Evolutionary conservation across 2,888 invertebrate genomes (phyloP).

Genomic region (Sympetrum striolatum): DNA sequence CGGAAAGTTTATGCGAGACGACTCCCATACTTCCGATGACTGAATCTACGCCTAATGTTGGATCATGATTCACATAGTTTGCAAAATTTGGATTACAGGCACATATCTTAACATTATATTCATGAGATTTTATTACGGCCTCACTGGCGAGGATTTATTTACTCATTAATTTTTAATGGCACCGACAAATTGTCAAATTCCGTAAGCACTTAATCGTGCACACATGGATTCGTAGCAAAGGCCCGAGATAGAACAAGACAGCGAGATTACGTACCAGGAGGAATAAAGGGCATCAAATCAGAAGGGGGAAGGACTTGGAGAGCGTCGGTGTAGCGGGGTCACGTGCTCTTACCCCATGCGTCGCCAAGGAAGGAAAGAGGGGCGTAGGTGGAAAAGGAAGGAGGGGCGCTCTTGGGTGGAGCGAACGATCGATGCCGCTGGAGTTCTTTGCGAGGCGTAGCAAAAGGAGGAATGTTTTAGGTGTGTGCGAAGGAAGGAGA

Average conservation of each 20-base stretch:
- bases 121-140: no score
- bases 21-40: no score
- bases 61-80: no score
- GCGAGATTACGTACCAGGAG: not conserved
- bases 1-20: no score
- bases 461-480: not conserved
- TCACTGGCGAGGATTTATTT: no score
- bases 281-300: not conserved
- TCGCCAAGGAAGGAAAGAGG: not conserved
- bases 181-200: no score
- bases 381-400: not conserved
- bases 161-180: no score
- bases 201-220: no score
- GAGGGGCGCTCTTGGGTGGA: not conserved
- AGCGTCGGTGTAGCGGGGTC: not conserved
- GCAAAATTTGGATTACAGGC: no score
- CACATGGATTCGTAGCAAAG: not conserved
- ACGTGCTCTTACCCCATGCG: not conserved
- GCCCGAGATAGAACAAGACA: no score
- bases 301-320: not conserved
- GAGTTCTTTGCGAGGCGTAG: slow-evolving; percentile 3
- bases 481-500: not conserved
- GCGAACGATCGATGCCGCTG: slow-evolving; percentile 7
- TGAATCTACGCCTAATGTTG: no score
- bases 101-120: no score